A percentile compares a stretch with the other conserved stretches of the same genome.
These are phyloP conservation scores for Rhagonycha lutea DNA, from an alignment of 2,888 invertebrate species.

Conservation along the genomic window DNA sequence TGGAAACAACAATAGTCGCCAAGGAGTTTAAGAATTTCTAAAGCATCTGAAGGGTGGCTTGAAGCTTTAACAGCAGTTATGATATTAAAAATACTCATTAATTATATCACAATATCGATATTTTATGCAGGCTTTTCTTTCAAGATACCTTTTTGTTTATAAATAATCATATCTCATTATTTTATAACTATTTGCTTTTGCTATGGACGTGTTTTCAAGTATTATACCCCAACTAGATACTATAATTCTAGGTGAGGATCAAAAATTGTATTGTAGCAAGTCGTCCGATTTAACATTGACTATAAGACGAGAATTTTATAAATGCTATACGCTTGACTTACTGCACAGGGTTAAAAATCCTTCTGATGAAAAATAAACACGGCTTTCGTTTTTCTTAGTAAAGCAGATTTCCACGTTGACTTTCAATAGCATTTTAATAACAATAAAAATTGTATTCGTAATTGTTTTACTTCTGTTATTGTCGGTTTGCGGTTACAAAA, in stretches of 20 bases:
- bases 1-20: neutral
- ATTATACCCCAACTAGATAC: conserved; percentile 53
- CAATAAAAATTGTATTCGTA: conserved; percentile 42
- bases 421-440: conserved; percentile 47
- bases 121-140: neutral
- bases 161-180: neutral
- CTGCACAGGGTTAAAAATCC: conserved; percentile 52
- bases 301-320: neutral
- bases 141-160: no score
- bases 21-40: neutral
- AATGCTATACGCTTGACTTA: conserved; percentile 37
- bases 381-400: conserved; percentile 47
- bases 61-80: neutral
- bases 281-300: conserved; percentile 26
- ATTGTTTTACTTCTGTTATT: conserved; percentile 38
- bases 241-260: conserved; percentile 50
- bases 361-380: conserved; percentile 56
- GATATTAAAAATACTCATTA: neutral
- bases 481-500: neutral
- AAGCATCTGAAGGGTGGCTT: neutral
- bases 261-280: conserved; percentile 41
- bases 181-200: conserved; percentile 33
- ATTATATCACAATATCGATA: neutral
- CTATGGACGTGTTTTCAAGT: conserved; percentile 52
- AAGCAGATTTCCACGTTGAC: conserved; percentile 47